Conservation (phyloP, 1,140 invertebrate genomes). For the Thaumetopoea pityocampa region DNA sequence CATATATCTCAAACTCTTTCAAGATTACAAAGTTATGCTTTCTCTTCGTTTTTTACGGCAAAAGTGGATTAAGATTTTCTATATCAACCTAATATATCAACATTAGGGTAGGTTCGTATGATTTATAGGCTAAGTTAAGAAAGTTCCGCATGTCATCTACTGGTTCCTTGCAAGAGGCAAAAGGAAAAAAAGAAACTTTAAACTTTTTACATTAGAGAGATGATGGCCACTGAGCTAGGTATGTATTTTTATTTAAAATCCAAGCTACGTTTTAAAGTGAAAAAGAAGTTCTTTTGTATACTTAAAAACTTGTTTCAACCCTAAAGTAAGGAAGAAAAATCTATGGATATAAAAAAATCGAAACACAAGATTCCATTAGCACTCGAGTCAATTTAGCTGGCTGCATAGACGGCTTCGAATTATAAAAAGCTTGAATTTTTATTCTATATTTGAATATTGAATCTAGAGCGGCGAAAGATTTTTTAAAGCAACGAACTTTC, state of each 20-base stretch:
- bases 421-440: no score
- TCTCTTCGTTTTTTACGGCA: constrained; percentile 49
- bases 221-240: constrained; percentile 31
- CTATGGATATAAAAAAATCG: no score
- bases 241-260: constrained; percentile 16
- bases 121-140: constrained; percentile 62
- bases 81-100: constrained; percentile 60
- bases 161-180: constrained; percentile 51
- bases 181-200: constrained; percentile 62
- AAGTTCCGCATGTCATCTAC: constrained; percentile 67
- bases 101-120: constrained; percentile 55
- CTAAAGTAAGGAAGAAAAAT: no score
- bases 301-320: not conserved
- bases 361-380: no score
- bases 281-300: not conserved
- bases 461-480: no score
- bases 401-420: no score
- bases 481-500: no score
- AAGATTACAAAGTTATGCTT: constrained; percentile 54
- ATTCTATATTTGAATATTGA: no score
- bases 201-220: constrained; percentile 60
- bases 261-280: constrained; percentile 6
- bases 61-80: constrained; percentile 66
- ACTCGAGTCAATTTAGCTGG: no score
- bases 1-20: constrained; percentile 50